Percentiles rank a stretch among this genome's conserved stretches.
phyloP scores from a whole-genome alignment of 2,888 invertebrate genomes.

The Nebria brevicollis region DNA sequence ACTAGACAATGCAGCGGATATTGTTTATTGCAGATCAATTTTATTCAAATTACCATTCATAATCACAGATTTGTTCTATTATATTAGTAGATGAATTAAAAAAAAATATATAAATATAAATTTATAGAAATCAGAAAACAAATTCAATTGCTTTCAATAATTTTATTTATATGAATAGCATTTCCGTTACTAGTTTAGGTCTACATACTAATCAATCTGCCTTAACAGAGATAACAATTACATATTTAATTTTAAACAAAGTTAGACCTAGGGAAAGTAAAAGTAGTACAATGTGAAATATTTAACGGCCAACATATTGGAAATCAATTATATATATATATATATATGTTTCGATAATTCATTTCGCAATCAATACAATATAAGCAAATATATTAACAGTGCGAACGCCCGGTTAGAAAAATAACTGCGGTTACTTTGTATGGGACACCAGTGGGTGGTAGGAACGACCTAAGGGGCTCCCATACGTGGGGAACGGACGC shows the following conservation, averaged over 20 bases:
- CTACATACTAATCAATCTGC: no score
- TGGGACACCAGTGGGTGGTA: slow-evolving; percentile 39
- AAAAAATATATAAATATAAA: neutral
- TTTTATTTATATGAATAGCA: no score
- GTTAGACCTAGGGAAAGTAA: no score
- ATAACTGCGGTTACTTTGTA: slow-evolving; percentile 36
- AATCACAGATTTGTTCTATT: slow-evolving; percentile 30
- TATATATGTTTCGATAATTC: neutral
- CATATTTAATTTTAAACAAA: no score
- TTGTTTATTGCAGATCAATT: slow-evolving; percentile 28
- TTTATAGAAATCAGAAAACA: neutral
- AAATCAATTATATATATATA: neutral
- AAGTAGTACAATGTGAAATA: no score
- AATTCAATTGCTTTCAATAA: neutral
- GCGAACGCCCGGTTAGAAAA: slow-evolving; percentile 15
- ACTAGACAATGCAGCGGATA: slow-evolving; percentile 26
- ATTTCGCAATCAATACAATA: neutral
- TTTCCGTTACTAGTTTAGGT: no score
- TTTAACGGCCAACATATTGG: neutral
- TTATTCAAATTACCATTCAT: slow-evolving; percentile 37
- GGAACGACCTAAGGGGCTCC: slow-evolving; percentile 20
- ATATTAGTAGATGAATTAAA: neutral
- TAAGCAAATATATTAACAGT: slow-evolving; percentile 7
- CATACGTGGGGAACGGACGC: slow-evolving; percentile 20
- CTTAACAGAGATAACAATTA: no score